phyloP scores from a whole-genome alignment of 1,140 invertebrate genomes.

The Meteorus sp. region DNA sequence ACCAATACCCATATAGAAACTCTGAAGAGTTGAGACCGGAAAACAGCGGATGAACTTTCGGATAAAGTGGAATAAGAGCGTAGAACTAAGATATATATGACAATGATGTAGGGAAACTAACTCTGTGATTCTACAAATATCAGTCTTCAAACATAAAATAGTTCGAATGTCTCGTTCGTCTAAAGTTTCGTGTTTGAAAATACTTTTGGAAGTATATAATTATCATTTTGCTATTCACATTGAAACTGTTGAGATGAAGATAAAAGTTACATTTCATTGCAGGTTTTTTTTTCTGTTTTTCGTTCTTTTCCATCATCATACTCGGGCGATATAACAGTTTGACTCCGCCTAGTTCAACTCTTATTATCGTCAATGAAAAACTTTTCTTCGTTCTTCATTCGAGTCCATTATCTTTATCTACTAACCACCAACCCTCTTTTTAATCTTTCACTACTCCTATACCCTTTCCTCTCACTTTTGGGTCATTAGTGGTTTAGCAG shows the following conservation, averaged over 20 bases:
- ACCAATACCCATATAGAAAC: too few relatives aligned
- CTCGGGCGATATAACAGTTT: neutral
- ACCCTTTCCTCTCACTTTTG: conserved; percentile 1
- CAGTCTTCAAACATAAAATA: neutral
- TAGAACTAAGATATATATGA: too few relatives aligned
- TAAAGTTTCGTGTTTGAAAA: neutral
- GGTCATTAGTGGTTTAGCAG: conserved; percentile 28
- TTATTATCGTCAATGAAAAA: too few relatives aligned
- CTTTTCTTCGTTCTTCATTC: conserved; percentile 18
- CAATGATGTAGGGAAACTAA: neutral
- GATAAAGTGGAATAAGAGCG: too few relatives aligned
- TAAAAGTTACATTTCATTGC: conserved; percentile 11
- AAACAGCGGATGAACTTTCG: too few relatives aligned
- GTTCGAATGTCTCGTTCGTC: neutral
- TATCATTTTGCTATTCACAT: neutral
- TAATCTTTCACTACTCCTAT: conserved; percentile 8
- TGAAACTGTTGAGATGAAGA: neutral
- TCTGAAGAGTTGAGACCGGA: too few relatives aligned
- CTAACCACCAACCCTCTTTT: neutral
- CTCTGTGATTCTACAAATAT: neutral
- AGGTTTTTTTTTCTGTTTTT: neutral
- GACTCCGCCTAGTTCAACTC: neutral
- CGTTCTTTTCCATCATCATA: too few relatives aligned
- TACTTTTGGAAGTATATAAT: neutral
- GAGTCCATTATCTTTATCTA: conserved; percentile 21